Percentiles rank a stretch among this genome's conserved stretches.
phyloP scores from a whole-genome alignment of 2,797 vertebrate species.

The Rhinoraja longicauda region DNA sequence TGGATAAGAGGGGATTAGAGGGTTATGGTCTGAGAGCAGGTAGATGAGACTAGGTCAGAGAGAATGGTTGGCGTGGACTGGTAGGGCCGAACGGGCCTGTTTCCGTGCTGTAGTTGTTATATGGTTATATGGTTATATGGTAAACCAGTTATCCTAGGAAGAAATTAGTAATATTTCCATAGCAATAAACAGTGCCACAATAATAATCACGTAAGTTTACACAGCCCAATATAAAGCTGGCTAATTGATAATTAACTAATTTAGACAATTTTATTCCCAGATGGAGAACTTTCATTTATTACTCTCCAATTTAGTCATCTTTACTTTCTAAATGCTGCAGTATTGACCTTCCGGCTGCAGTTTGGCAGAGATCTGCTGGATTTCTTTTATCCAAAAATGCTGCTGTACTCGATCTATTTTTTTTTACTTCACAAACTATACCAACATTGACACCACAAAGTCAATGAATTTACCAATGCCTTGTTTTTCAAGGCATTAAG shows the following conservation, averaged over 20 bases:
- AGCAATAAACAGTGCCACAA: not conserved
- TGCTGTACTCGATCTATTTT: not conserved
- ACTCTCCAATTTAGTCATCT: not conserved
- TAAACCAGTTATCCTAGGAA: not conserved
- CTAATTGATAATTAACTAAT: no score
- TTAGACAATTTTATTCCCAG: no score
- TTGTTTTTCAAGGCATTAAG: not conserved
- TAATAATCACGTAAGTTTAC: not conserved
- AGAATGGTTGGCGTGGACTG: no score
- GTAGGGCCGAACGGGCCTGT: no score
- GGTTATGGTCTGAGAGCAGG: no score
- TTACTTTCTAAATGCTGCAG: not conserved
- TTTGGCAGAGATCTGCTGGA: not conserved
- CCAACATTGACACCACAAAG: not conserved
- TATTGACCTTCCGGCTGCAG: not conserved
- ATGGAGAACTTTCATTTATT: no score
- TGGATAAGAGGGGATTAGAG: no score
- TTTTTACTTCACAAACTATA: not conserved
- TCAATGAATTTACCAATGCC: not conserved
- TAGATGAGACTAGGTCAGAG: no score
- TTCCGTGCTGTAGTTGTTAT: no score
- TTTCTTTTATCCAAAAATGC: not conserved
- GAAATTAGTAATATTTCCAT: not conserved
- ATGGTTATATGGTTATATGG: no score
- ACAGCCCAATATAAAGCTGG: no score